Evolutionary conservation across 2,797 vertebrate genomes (phyloP).

Genomic region (Gorsachius magnificus): DNA sequence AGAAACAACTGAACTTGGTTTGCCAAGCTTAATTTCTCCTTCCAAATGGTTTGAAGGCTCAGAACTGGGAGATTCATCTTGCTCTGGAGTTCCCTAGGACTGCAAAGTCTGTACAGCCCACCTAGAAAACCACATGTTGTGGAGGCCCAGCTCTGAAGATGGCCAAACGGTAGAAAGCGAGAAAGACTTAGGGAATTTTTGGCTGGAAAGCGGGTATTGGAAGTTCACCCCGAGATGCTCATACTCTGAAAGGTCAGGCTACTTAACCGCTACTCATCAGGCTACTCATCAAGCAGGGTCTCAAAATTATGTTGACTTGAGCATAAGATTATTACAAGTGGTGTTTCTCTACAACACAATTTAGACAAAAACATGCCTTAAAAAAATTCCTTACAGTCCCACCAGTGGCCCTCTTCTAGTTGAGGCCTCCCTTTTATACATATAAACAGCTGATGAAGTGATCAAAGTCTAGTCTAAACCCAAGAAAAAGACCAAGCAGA

Average conservation of each 20-base stretch:
- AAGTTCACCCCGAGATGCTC: background rate
- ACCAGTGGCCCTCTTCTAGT: background rate
- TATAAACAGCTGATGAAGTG: constrained; percentile 48
- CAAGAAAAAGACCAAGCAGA: constrained; percentile 48
- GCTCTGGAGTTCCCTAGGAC: background rate
- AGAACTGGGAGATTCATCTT: background rate
- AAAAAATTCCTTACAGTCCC: background rate
- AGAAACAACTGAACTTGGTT: background rate
- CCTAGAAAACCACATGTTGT: background rate
- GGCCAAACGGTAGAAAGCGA: background rate
- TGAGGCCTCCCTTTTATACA: constrained; percentile 37
- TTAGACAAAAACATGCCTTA: background rate
- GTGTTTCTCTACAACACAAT: background rate
- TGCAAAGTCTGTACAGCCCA: background rate
- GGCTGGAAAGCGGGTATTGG: background rate
- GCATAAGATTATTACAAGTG: background rate
- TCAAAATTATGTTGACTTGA: background rate
- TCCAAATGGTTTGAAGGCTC: background rate
- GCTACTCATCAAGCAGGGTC: background rate
- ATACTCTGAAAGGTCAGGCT: background rate
- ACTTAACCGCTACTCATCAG: background rate
- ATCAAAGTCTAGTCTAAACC: constrained; percentile 49
- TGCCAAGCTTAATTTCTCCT: background rate
- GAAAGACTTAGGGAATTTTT: background rate
- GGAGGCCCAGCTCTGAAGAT: background rate